Base-by-base conservation (phyloP, 2,113 vertebrate genomes). In the Meleagris gallopavo region DNA sequence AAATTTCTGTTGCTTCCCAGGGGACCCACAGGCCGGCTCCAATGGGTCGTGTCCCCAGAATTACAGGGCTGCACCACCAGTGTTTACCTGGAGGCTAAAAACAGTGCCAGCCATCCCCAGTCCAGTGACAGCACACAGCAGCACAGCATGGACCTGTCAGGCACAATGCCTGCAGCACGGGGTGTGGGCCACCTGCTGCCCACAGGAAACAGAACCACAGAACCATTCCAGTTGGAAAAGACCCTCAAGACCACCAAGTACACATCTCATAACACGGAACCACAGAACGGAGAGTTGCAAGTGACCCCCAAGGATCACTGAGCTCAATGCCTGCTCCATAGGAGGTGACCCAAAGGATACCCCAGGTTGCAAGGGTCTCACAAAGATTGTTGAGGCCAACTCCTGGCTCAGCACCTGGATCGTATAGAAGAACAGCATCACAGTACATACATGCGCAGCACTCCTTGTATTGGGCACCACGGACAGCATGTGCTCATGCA, bases 31-130 rank as follows among this genome's bases (percentile, higher is more conserved):
- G 32, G 78, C 83, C 41, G 38, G 38, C 55, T 36, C 70, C 60
- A 9, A 64, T 32, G 66, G 83, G 78, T 69, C 84, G 79, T 3
- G 4, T 18, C 43, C 62, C 61, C 0, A 24, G 50, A 91, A 94
- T 94, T 91, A 91, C 25, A 32, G 77, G 62, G 77, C 41, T 40
- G 9, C 18, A 2, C 43, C 75, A 71, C 75, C 62, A 30, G 12
- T 46, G 8, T 30, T 41, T 82, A 78, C 75, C 72, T 83, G n/a
- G 1, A 8, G 25, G 43, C 95, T 93, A 94, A 93, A 94, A 95
- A 91, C 77, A 86, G 77, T 3, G 10, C 45, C 34, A 4, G 22
- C 1, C 10, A 54, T 83, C 74, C 76, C 50, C 62, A 34, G 86
- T 67, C 43, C 25, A 2, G 3, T 52, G 70, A 8, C 60, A 32